Evolutionary conservation across 1,140 invertebrate genomes (phyloP), one percentile per base, ranked within the genome.

Genomic region (Heliconius himera): DNA sequence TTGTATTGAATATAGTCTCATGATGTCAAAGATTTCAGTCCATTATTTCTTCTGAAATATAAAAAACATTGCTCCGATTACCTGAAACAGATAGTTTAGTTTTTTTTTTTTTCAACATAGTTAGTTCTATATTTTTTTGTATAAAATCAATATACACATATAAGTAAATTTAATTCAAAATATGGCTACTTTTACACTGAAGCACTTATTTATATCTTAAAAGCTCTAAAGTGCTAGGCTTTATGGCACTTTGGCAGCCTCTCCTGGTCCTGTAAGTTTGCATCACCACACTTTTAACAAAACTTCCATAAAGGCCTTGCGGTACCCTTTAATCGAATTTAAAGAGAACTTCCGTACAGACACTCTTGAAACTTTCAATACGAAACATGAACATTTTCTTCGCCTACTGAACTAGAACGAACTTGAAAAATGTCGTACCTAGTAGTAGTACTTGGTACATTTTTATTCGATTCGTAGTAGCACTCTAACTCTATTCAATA

Each of bases 271-370:
- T 41, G 36, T 9, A 77, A 77, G 70, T 54, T 77, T 77, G 76
- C 54, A 72, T 77, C 76, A 73, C 70, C 49, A 38, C 70, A 76
- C 70, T 76, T 79, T 70, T 26, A 66, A 71, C 51, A 73, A 76
- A 80, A 80, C 70, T 76, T 80, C 6, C 11, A 75, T 74, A 77
- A 77, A 77, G 76, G 71, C 72, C 81, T 77, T 80, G 77, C 75
- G 78, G 81, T 76, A 74, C 36, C 71, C 81, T 82, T 82, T 82
- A 76, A 81, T 78, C 80, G 77, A 81, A 81, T 81, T 78, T 79
- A 80, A 79, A 80, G 78, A 76, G 66, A 74, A 82, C 81, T 82
- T 74, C 54, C 38, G 51, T 79, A 46, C 71, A 54, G 49, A 77
- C 74, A 80, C 70, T 82, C 51, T 75, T 71, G 56, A 77, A 80